Evolutionary conservation across 2,797 vertebrate species (phyloP), one percentile per base, ranked within the genome.

Genomic region (Gouania willdenowi): DNA sequence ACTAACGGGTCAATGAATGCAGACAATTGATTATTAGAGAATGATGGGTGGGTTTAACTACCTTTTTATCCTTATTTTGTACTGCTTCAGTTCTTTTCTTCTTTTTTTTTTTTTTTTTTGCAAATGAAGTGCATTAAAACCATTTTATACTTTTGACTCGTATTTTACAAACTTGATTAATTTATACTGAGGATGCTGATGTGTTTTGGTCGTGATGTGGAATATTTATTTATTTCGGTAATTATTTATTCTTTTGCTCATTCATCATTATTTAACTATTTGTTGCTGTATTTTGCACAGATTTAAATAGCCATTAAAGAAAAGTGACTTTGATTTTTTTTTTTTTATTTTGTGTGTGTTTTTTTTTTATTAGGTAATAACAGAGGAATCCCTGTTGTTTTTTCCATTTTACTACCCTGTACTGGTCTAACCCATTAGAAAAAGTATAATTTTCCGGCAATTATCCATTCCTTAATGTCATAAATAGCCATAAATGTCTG

Each of bases 241-340:
- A n/a, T n/a, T n/a, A n/a, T n/a, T n/a, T n/a, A n/a, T n/a, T n/a
- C n/a, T n/a, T n/a, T n/a, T n/a, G n/a, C n/a, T n/a, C n/a, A n/a
- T n/a, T n/a, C n/a, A n/a, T n/a, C n/a, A n/a, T n/a, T n/a, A n/a
- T n/a, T n/a, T n/a, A n/a, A n/a, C n/a, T n/a, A n/a, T n/a, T 23
- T 28, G 58, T 69, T 83, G 78, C 71, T 53, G 75, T 75, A 87
- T 81, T 75, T 87, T 89, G 87, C 84, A 91, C 88, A 89, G 72
- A 75, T 77, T 75, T 69, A 75, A 66, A 69, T 82, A 74, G 71
- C 75, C 68, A 64, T 79, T n/a, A 62, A 75, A 68, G 85, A 90
- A 83, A 85, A 75, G 20, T 51, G 61, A 70, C 31, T 42, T 42
- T 31, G 26, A 26, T 46, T 7, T 26, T 57, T 59, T 62, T 20